phyloP scores from a whole-genome alignment of 2,797 vertebrate species.

The Acridotheres tristis region DNA sequence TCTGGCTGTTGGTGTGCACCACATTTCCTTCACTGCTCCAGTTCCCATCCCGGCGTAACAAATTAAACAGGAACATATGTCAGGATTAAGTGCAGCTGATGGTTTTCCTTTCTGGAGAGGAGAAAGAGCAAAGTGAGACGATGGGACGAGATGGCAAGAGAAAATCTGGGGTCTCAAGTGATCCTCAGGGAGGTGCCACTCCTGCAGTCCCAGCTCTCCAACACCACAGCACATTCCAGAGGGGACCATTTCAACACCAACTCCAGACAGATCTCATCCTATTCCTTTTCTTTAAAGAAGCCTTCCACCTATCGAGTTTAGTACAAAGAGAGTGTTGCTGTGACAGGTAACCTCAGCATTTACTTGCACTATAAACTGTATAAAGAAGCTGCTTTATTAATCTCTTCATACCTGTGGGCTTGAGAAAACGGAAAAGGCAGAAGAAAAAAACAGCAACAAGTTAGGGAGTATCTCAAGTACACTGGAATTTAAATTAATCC shows the following conservation, averaged over 20 bases:
- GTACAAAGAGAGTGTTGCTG: not conserved
- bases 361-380: not conserved
- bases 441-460: not conserved
- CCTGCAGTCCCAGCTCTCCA: not conserved
- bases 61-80: conserved; percentile 15
- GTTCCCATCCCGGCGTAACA: not conserved
- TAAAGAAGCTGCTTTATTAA: not conserved
- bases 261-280: not conserved
- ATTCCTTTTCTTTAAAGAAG: not conserved
- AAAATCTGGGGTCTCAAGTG: not conserved
- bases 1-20: rapidly evolving
- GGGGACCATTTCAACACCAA: not conserved
- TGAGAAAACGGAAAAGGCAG: not conserved
- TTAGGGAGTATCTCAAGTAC: not conserved
- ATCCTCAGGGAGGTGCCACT: not conserved
- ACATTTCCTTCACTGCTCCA: not conserved
- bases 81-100: conserved; percentile 4
- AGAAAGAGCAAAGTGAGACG: not conserved
- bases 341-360: not conserved
- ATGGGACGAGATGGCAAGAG: rapidly evolving
- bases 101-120: not conserved
- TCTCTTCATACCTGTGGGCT: not conserved
- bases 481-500: not conserved
- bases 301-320: not conserved
- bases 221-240: not conserved